phyloP scores from a whole-genome alignment of 2,797 vertebrate genomes.

The Nyctibius grandis region DNA sequence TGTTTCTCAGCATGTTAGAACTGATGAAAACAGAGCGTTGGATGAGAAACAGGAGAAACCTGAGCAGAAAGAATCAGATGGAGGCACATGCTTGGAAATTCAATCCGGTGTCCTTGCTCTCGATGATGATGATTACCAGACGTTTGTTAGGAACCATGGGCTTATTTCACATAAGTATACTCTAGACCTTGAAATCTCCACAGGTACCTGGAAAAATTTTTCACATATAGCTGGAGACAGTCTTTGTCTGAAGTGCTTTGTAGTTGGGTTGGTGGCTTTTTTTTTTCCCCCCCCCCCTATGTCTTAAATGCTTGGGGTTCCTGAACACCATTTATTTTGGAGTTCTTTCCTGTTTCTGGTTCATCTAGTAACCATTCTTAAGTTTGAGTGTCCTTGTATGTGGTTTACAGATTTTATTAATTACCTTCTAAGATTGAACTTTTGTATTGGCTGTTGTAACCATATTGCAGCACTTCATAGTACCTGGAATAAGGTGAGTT shows the following conservation, averaged over 20 bases:
- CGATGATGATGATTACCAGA: constrained; percentile 36
- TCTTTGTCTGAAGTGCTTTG: not conserved
- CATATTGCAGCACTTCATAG: not conserved
- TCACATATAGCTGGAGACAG: not conserved
- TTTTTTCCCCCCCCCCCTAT: not conserved
- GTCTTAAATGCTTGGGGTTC: not conserved
- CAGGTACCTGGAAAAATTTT: constrained; percentile 70
- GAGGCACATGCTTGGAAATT: not conserved
- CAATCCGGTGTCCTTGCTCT: not conserved
- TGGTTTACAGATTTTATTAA: not conserved
- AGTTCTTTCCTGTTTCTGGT: not conserved
- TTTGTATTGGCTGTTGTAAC: not conserved
- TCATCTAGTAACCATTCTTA: not conserved
- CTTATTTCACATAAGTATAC: constrained; percentile 88
- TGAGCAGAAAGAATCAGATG: not conserved
- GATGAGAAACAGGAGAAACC: not conserved
- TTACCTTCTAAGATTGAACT: not conserved
- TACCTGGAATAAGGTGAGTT: not conserved
- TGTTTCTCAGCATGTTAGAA: not conserved
- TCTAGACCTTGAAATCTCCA: constrained; percentile 81
- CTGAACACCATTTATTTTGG: not conserved
- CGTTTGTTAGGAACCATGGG: constrained; percentile 85
- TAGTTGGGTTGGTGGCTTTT: not conserved
- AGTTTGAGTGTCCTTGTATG: not conserved
- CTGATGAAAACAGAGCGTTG: not conserved